A percentile compares a stretch with the other conserved stretches of the same genome.
Conservation (phyloP, 2,888 invertebrate genomes). For the Acanthosepion esculentum region DNA sequence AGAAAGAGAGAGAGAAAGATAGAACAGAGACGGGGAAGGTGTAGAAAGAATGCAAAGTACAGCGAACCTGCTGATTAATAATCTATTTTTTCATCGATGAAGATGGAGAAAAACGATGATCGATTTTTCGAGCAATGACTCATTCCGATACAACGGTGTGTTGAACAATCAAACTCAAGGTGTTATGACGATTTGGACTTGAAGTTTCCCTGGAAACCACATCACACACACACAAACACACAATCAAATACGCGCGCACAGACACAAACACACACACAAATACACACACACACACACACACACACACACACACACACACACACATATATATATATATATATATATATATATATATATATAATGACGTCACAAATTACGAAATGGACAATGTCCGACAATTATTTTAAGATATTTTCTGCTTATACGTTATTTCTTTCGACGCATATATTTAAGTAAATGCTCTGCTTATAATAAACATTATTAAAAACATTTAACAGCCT, state of each 20-base stretch:
- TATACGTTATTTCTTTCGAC: too few species aligned
- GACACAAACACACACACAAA: too few species aligned
- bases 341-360: too few species aligned
- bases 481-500: too few species aligned
- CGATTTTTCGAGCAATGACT: background rate
- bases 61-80: background rate
- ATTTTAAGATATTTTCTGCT: too few species aligned
- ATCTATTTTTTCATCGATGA: background rate
- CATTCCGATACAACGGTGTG: background rate
- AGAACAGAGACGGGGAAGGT: background rate
- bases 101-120: background rate
- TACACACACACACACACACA: background rate
- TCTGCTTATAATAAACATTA: too few species aligned
- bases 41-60: background rate
- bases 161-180: background rate
- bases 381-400: too few species aligned
- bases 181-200: background rate
- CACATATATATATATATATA: too few species aligned
- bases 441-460: too few species aligned
- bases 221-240: background rate
- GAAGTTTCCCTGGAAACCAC: background rate
- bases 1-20: background rate
- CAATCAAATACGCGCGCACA: too few species aligned
- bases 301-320: background rate
- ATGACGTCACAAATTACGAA: too few species aligned